phyloP scores from a whole-genome alignment of 2,797 vertebrate species.

The Pseudotriccus pelzelni region DNA sequence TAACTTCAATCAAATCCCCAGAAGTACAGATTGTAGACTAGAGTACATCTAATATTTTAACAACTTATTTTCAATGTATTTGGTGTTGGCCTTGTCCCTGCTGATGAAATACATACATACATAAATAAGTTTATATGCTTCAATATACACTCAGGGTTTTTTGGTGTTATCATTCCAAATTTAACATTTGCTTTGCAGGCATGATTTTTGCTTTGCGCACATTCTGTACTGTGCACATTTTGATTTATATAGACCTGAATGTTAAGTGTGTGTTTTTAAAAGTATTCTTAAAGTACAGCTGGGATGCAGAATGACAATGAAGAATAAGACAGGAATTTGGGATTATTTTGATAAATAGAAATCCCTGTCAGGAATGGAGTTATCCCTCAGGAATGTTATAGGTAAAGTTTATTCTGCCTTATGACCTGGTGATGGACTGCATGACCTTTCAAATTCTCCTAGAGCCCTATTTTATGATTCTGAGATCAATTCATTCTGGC shows the following conservation, averaged over 20 bases:
- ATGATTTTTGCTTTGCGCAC: neutral
- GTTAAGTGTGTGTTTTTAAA: neutral
- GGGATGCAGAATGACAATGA: neutral
- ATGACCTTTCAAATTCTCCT: conserved; percentile 41
- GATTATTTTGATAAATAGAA: neutral
- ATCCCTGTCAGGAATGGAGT: neutral
- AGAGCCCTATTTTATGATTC: neutral
- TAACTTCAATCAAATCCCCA: neutral
- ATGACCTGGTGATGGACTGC: conserved; percentile 42
- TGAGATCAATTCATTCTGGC: conserved; percentile 34
- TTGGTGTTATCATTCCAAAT: neutral
- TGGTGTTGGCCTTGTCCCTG: neutral
- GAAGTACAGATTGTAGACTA: neutral
- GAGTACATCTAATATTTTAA: accelerated
- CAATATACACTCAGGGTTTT: neutral
- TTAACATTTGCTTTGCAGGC: neutral
- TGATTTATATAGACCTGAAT: neutral
- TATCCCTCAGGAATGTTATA: neutral
- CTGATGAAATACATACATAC: neutral
- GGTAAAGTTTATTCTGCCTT: conserved; percentile 41
- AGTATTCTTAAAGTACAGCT: neutral
- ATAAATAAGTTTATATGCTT: neutral
- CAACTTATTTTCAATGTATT: neutral
- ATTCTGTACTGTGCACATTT: neutral
- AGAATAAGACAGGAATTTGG: neutral